Base-by-base conservation (phyloP, 2,888 invertebrate species). In the Tetropium fuscum region DNA sequence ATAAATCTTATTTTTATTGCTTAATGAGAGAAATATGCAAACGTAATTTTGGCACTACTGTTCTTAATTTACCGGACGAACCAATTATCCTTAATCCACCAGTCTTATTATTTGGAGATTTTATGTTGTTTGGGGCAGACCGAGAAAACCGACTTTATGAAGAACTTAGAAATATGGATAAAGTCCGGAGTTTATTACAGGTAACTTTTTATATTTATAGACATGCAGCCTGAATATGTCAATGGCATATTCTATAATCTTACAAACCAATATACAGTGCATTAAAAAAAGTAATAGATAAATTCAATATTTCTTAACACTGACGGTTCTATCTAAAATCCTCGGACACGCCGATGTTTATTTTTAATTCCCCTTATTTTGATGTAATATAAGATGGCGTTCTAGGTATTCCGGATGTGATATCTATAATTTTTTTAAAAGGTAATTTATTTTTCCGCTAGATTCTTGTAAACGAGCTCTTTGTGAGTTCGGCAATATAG, bases 1-100 rank as follows among this genome's bases (percentile, higher is more conserved):
- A 97, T 79, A 91, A 94, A 78, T 86, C 84, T 16, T 90, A 93
- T 79, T 93, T 97, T 74, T 91, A 89, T 74, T 85, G 85, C 38
- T 82, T 94, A 10, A 88, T 96, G 84, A 83, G 85, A 36, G 85
- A 85, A 10, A 86, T 88, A 8, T 95, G 88, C 79, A 81, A 81
- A 62, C 87, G 85, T 74, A 86, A 85, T 72, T 93, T 88, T 78
- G 87, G 84, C 61, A 84, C 79, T 40, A 85, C 86, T 0, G 87
- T 90, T 18, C 69, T 90, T 10, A 80, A 83, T 0, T 73, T 90
- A 27, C 90, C 91, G 0, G 85, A 86, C 0, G 85, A 86, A 0
- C 76, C 83, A 0, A 82, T 90, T 0, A 85, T 88, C 2, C 81
- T 83, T n/a, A 82, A 84, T 6, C 87, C 88, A 0, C 91, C 92